Base-by-base conservation (phyloP, 2,888 invertebrate species). In the Cylindroiulus punctatus region DNA sequence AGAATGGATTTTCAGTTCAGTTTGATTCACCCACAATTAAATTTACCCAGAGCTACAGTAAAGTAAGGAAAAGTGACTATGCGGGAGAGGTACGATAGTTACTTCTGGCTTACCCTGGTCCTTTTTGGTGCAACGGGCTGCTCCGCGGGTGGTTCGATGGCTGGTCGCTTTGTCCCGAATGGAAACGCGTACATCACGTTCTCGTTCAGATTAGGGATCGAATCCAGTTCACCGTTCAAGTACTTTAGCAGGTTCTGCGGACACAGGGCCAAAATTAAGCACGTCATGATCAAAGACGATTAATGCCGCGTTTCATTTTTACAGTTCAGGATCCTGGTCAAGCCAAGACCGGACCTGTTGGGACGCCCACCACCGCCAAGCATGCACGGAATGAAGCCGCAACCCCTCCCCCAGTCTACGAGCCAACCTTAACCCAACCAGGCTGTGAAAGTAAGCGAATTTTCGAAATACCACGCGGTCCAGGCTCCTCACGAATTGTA, bases 141-240 rank as follows among this genome's bases (percentile, higher is more conserved):
- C n/a, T 57, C 57, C n/a, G 2, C n/a, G 1, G 57, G 19, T n/a
- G n/a, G 57, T 57, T 57, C 57, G 2, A n/a, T 57, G 57, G 57
- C 57, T 57, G 57, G n/a, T n/a, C 57, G 57, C 57, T 57, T 57
- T n/a, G n/a, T 7, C 1, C n/a, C 19, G 5, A 57, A 57, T 19
- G 57, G 57, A 3, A 57, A 19, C n/a, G 57, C 57, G 3, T 17
- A 14, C n/a, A 19, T 17, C 7, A 57, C 57, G n/a, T 57, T 57
- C 3, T 12, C 19, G n/a, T 57, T 57, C n/a, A 57, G 57, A 57
- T 57, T 57, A n/a, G 57, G 17, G 19, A 57, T 57, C 19, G 57
- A 57, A 57, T 57, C 57, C n/a, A 57, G 57, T 57, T 57, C 57
- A n/a, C 57, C 57, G 57, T 57, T 57, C 57, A 57, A 57, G n/a